Evolutionary conservation across 2,113 vertebrate genomes (phyloP).

Genomic region (Rana temporaria): DNA sequence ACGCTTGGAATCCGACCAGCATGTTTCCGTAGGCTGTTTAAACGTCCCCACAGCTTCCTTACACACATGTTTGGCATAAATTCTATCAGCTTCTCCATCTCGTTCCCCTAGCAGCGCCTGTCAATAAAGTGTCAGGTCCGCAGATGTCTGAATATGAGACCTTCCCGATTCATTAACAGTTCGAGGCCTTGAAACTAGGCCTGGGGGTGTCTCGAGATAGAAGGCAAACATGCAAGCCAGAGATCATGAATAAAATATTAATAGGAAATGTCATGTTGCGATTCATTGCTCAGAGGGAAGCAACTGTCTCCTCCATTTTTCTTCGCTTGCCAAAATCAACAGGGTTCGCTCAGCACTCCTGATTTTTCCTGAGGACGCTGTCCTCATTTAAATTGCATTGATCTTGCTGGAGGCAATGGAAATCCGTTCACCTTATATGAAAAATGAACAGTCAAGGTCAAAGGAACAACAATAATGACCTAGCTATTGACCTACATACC

Average conservation of each 20-base stretch:
- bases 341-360: neutral
- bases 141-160: neutral
- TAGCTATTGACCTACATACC: too few relatives aligned
- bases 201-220: neutral
- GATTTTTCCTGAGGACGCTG: neutral
- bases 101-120: neutral
- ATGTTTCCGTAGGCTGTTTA: slow-evolving; percentile 14
- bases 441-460: neutral
- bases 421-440: neutral
- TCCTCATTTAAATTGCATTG: neutral
- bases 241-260: neutral
- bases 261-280: neutral
- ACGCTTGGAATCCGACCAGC: neutral
- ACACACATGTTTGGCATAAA: slow-evolving; percentile 14
- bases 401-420: neutral
- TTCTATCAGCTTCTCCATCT: slow-evolving; percentile 19
- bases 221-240: neutral
- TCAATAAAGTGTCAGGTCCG: slow-evolving; percentile 18
- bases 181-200: slow-evolving; percentile 11
- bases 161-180: neutral
- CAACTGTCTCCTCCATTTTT: neutral
- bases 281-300: neutral
- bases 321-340: slow-evolving; percentile 12
- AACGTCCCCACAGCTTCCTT: slow-evolving; percentile 29
- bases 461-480: too few relatives aligned